These are phyloP conservation scores for Potorous gilbertii DNA, from an alignment of 2,797 vertebrate species.

Conservation along the genomic window DNA sequence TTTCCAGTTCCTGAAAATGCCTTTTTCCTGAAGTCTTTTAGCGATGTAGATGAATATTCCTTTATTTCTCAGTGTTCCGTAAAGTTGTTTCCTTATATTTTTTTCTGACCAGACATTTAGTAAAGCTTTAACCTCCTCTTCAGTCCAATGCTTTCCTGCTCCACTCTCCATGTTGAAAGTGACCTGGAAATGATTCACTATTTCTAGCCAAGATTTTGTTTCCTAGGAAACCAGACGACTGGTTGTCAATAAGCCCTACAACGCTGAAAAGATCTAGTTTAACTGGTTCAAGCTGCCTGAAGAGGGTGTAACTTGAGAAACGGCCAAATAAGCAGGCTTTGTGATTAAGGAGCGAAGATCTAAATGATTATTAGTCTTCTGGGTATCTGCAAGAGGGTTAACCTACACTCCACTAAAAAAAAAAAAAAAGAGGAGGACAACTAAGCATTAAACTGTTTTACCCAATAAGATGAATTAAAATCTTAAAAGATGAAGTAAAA, in stretches of 20 bases:
- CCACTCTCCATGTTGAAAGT: conserved; percentile 96
- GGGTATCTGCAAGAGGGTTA: conserved; percentile 53
- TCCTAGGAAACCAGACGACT: conserved; percentile 97
- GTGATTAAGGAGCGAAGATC: conserved; percentile 78
- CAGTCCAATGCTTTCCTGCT: conserved; percentile 92
- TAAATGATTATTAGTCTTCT: conserved; percentile 57
- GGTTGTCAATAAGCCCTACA: conserved; percentile 91
- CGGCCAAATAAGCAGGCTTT: conserved; percentile 90
- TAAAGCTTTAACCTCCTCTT: conserved; percentile 92
- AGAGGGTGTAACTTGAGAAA: conserved; percentile 92
- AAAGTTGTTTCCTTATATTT: conserved; percentile 87
- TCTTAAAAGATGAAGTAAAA: not conserved
- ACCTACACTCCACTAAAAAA: conserved; percentile 42
- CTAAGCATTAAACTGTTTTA: conserved; percentile 1
- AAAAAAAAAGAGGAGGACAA: not conserved
- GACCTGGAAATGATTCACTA: conserved; percentile 97
- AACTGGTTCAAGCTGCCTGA: conserved; percentile 96
- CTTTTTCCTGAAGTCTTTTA: conserved; percentile 92
- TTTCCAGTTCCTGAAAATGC: conserved; percentile 91
- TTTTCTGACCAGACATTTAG: conserved; percentile 92
- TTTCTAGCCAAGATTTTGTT: conserved; percentile 93
- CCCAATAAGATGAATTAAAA: not conserved
- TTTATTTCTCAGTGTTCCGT: conserved; percentile 89
- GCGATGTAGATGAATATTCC: conserved; percentile 93
- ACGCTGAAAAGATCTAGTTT: conserved; percentile 91